Evolutionary conservation across 2,797 vertebrate species (phyloP).

Genomic region (Phataginus tricuspis): DNA sequence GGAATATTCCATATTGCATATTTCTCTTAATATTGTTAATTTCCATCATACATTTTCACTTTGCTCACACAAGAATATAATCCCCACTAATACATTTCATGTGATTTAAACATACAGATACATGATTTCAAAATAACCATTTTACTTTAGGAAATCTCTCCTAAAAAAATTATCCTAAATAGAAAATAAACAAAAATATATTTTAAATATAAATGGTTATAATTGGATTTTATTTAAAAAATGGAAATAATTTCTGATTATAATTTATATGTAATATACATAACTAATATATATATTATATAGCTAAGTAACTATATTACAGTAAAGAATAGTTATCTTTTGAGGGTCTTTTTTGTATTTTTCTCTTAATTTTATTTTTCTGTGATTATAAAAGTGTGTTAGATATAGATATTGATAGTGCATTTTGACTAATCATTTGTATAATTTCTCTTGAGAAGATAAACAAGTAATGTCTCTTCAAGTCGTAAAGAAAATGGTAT

Average conservation of each 20-base stretch:
- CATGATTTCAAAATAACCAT: neutral
- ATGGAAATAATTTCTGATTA: neutral
- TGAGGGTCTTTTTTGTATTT: neutral
- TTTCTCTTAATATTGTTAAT: neutral
- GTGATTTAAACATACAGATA: neutral
- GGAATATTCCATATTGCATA: neutral
- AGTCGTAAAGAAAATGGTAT: neutral
- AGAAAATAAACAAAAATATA: neutral
- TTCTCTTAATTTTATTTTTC: slow-evolving; percentile 8
- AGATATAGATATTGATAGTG: neutral
- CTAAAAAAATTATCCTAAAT: neutral
- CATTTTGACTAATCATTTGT: neutral
- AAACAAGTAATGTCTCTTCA: neutral
- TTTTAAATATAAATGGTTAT: neutral
- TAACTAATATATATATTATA: neutral
- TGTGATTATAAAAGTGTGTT: neutral
- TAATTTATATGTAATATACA: neutral
- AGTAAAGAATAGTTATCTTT: neutral
- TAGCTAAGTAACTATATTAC: neutral
- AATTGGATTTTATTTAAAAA: neutral
- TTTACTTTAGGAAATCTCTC: neutral
- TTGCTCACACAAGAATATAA: neutral
- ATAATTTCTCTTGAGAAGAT: neutral
- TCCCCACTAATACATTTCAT: neutral
- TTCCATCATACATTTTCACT: neutral